Conservation (phyloP, 2,888 invertebrate species). For the Sipha maydis region DNA sequence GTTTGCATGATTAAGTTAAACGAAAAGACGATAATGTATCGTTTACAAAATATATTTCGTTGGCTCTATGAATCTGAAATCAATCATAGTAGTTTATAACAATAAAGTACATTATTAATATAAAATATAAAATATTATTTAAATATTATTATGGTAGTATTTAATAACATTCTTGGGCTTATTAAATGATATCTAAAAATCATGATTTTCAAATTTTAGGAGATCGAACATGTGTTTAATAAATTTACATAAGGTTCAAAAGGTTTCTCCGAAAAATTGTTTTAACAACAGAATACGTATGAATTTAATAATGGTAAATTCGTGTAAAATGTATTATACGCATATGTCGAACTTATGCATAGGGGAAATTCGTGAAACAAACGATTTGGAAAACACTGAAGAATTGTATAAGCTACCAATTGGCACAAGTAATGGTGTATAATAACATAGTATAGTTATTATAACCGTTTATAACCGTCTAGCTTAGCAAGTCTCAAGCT, state of each 20-base stretch:
- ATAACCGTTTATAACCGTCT: no score
- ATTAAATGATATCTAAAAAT: neutral
- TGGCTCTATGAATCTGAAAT: no score
- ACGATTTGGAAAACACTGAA: neutral
- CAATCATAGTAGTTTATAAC: no score
- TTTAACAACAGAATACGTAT: neutral
- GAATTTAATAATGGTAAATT: slow-evolving; percentile 28
- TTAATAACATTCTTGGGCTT: no score
- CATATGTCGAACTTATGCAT: neutral
- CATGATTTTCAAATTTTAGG: neutral
- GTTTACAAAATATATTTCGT: no score
- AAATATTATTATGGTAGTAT: no score
- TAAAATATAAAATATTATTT: no score
- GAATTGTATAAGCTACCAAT: neutral
- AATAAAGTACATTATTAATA: no score
- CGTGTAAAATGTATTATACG: slow-evolving; percentile 19
- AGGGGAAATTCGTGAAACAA: neutral
- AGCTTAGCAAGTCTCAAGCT: no score
- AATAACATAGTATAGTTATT: neutral
- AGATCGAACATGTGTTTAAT: neutral
- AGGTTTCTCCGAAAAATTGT: neutral
- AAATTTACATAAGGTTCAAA: slow-evolving; percentile 4
- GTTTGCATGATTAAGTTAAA: no score
- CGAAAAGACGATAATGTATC: no score
- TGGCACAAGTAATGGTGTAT: neutral